Percentiles rank a stretch among this genome's conserved stretches.
These are phyloP conservation scores for Danaus plexippus DNA, from an alignment of 1,140 invertebrate genomes.

Conservation along the genomic window DNA sequence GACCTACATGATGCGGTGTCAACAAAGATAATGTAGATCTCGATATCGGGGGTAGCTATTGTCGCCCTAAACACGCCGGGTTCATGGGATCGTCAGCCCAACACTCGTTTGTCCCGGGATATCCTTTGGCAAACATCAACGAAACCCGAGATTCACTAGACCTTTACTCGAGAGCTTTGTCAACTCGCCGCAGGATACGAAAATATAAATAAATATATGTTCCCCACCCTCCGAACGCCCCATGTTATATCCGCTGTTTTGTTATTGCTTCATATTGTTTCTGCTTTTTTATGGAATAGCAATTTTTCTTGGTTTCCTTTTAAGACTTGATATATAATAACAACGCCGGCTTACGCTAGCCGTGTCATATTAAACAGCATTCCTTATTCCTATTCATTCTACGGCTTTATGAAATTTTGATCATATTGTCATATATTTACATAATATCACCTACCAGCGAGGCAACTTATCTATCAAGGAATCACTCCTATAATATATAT, in stretches of 20 bases:
- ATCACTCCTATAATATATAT: constrained; percentile 2
- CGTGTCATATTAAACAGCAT: too few relatives aligned
- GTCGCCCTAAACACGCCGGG: constrained; percentile 52
- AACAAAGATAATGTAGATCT: constrained; percentile 67
- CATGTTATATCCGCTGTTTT: constrained; percentile 27
- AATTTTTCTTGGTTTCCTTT: constrained; percentile 13
- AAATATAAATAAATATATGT: constrained; percentile 57
- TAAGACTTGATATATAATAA: constrained; percentile 3
- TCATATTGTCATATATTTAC: too few relatives aligned
- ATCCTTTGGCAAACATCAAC: constrained; percentile 64
- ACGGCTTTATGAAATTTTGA: too few relatives aligned
- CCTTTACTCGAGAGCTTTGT: constrained; percentile 60
- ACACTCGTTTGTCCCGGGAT: constrained; percentile 62
- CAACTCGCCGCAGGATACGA: constrained; percentile 40
- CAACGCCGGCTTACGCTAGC: too few relatives aligned
- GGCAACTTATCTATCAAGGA: too few relatives aligned
- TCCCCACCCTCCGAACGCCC: constrained; percentile 24
- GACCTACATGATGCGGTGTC: constrained; percentile 62
- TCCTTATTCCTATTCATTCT: too few relatives aligned
- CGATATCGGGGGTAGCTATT: constrained; percentile 58
- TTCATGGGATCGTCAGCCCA: constrained; percentile 52
- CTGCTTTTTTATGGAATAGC: constrained; percentile 16
- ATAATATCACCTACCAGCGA: too few relatives aligned
- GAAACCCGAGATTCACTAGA: constrained; percentile 64
- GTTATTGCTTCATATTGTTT: constrained; percentile 45